Evolutionary conservation across 2,797 vertebrate species (phyloP), one percentile per base, ranked within the genome.

Genomic region (Zenarchopterus dispar): DNA sequence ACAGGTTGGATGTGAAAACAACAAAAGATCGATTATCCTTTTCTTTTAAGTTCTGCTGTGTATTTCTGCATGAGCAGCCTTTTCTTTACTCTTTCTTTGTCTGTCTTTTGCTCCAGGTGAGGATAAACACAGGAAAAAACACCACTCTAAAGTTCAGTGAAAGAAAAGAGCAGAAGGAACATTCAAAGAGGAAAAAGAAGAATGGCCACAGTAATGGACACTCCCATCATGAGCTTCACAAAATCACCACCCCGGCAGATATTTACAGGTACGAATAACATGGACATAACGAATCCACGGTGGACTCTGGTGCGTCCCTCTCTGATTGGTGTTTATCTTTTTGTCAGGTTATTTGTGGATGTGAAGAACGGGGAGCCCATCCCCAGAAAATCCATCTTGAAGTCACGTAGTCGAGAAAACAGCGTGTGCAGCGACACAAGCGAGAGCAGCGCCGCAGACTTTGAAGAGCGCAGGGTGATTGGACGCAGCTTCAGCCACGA

Each of bases 81-180:
- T 4, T 13, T 36, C 6, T 36, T 36, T 36, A 36, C 33, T 13
- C 33, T 36, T 11, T 36, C 33, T 5, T 2, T 11, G 33, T 36
- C 56, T 48, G 1, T 17, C 4, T 56, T 65, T 33, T 56, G 55
- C 70, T 84, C 72, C 84, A 99, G 98, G 96, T 99, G 72, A 94
- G 97, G 84, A 99, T 99, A 91, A 99, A 99, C 91, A 99, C 97
- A 16, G 96, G 97, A 44, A 99, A 96, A 92, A 99, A 99, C 88
- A 99, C 97, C 48, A 99, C 88, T 2, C 85, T 99, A 70, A 99
- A 99, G 93, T 99, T 97, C 88, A 99, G 98, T 8, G 96, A 99
- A 74, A 95, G 94, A 79, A 99, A 98, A 84, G 97, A 99, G 75
- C 96, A 98, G 85, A 98, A 97, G 81, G 96, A 97, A 50, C 95